Conservation (phyloP, 2,797 vertebrate species). For the Petrocephalus sullivani region DNA sequence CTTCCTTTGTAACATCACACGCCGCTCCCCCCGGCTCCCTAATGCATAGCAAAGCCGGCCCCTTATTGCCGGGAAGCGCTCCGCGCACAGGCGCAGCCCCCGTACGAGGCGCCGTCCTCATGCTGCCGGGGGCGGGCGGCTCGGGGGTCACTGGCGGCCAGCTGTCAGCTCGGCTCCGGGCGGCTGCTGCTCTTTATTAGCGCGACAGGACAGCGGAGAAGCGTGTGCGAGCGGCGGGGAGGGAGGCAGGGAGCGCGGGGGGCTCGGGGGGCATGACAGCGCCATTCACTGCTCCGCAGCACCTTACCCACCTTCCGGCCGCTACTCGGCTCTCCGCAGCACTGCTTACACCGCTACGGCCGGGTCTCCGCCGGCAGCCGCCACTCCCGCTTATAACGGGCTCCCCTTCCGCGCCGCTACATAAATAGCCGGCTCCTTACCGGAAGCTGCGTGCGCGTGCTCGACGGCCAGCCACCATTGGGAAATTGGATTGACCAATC, state of each 20-base stretch:
- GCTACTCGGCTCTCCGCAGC: too few species aligned
- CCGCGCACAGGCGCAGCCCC: neutral
- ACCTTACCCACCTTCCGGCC: too few species aligned
- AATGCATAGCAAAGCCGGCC: neutral
- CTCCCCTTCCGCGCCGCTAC: neutral
- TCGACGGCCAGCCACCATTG: conserved; percentile 22
- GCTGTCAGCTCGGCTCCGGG: too few species aligned
- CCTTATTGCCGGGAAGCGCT: neutral
- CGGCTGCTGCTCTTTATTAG: too few species aligned
- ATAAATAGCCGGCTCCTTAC: neutral
- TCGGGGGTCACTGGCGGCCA: too few species aligned
- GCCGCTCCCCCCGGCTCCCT: neutral
- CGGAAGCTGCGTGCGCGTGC: conserved; percentile 21
- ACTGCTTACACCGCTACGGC: too few species aligned
- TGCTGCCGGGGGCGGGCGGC: too few species aligned
- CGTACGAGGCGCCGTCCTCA: too few species aligned
- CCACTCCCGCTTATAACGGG: neutral
- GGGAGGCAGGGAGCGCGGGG: neutral
- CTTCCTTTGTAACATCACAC: neutral
- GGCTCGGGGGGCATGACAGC: neutral
- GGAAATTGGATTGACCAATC: conserved; percentile 19
- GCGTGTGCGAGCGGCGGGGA: neutral
- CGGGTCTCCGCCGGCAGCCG: too few species aligned
- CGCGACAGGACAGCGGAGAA: too few species aligned
- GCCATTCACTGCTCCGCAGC: neutral